Evolutionary conservation across 2,888 invertebrate genomes (phyloP), one percentile per base, ranked within the genome.

Genomic region (Danaus chrysippus): DNA sequence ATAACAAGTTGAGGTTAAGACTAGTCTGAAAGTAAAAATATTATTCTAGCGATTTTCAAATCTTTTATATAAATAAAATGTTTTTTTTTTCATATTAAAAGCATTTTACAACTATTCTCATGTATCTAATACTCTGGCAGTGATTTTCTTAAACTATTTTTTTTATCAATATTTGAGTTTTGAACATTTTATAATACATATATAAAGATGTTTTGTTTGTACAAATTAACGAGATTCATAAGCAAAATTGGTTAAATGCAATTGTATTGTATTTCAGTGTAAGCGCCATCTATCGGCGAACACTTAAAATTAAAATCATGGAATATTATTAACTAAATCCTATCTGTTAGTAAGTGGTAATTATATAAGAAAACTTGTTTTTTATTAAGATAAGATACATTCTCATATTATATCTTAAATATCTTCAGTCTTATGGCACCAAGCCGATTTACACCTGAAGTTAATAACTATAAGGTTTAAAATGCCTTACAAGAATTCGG

Each of bases 351-450:
- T 34, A 34, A 34, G 23, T 34, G 6, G 23, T 34, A n/a, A 34
- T 34, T 5, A 34, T 34, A 23, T 23, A 23, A n/a, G n/a, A n/a
- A n/a, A n/a, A n/a, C n/a, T n/a, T n/a, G n/a, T n/a, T n/a, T n/a
- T n/a, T n/a, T n/a, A n/a, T n/a, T n/a, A n/a, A n/a, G n/a, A n/a
- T 3, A 23, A 23, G 23, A 1, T 23, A 23, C 3, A 3, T 23
- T 23, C 23, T 34, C 23, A 34, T 6, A 6, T 34, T 34, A 34
- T 34, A 34, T 34, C 23, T 34, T 34, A 34, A 34, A 34, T 34
- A 34, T 11, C 49, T 15, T 49, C 49, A 49, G 49, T 49, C 49
- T 49, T 49, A 49, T 49, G 49, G 49, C 49, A 34, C 23, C 23
- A 17, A 49, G 17, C 49, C 49, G 49, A 49, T 49, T 49, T 17